Conservation (phyloP, 2,797 vertebrate species). For the Peromyscus aztecus region DNA sequence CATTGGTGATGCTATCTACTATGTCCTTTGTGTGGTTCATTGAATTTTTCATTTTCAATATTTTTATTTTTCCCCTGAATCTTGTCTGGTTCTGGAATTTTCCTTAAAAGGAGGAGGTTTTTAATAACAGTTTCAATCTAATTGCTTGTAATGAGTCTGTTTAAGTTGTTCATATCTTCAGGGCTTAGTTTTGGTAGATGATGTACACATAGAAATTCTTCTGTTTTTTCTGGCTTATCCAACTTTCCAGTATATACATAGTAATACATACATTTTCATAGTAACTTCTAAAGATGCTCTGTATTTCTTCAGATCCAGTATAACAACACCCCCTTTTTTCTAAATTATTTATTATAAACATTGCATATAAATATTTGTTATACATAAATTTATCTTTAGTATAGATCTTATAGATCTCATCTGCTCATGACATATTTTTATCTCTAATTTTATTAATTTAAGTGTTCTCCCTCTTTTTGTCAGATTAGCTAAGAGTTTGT, state of each 20-base stretch:
- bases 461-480: background rate
- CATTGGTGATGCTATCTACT: background rate
- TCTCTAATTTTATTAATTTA: background rate
- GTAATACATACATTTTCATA: background rate
- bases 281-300: background rate
- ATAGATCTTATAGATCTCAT: background rate
- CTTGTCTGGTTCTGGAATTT: background rate
- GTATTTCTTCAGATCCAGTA: background rate
- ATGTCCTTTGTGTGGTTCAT: background rate
- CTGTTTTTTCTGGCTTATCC: background rate
- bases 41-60: background rate
- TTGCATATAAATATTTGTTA: background rate
- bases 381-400: background rate
- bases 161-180: background rate
- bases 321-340: background rate
- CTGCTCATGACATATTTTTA: background rate
- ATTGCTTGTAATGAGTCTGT: background rate
- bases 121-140: background rate
- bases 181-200: background rate
- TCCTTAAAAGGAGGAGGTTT: background rate
- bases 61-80: background rate
- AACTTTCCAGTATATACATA: background rate
- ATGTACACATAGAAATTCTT: background rate
- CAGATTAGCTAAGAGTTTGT: background rate
- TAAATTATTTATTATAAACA: background rate